Conservation (phyloP, 2,888 invertebrate species). For the Drosophila leonis region DNA sequence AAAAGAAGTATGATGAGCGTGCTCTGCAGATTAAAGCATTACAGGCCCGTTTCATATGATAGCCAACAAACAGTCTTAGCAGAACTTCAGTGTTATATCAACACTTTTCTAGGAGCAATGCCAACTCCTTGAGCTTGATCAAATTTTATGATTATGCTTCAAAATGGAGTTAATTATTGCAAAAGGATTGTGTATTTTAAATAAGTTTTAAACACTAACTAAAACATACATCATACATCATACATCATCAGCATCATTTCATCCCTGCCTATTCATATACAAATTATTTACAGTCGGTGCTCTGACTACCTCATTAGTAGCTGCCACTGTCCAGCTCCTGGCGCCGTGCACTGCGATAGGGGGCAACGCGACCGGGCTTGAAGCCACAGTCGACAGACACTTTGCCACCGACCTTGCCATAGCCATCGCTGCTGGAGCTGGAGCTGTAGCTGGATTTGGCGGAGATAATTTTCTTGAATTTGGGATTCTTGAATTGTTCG, state of each 20-base stretch:
- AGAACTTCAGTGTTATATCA: neutral
- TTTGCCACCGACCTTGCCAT: constrained; percentile 58
- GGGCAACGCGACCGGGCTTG: constrained; percentile 75
- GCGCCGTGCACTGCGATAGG: constrained; percentile 64
- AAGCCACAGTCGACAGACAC: constrained; percentile 77
- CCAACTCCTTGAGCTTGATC: neutral
- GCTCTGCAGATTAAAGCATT: neutral
- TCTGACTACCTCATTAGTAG: constrained; percentile 32
- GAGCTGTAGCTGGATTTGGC: constrained; percentile 40
- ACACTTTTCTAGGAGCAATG: neutral
- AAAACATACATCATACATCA: constrained; percentile 28
- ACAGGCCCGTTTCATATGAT: neutral
- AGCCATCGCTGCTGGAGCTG: constrained; percentile 31
- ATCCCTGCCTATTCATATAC: constrained; percentile 25
- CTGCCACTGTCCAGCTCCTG: constrained; percentile 41
- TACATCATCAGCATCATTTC: constrained; percentile 23
- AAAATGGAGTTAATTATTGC: neutral
- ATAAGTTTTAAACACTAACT: constrained; percentile 28
- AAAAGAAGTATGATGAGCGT: constrained; percentile 12
- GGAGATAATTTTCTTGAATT: constrained; percentile 62
- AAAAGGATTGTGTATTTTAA: constrained; percentile 28
- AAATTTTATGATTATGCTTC: no score
- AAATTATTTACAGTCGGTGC: constrained; percentile 54
- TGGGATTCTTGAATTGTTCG: constrained; percentile 83
- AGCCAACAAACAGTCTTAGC: neutral